Percentiles rank a stretch among this genome's conserved stretches.
Evolutionary conservation across 2,113 vertebrate genomes (phyloP).

Genomic region (Calyptomena viridis): DNA sequence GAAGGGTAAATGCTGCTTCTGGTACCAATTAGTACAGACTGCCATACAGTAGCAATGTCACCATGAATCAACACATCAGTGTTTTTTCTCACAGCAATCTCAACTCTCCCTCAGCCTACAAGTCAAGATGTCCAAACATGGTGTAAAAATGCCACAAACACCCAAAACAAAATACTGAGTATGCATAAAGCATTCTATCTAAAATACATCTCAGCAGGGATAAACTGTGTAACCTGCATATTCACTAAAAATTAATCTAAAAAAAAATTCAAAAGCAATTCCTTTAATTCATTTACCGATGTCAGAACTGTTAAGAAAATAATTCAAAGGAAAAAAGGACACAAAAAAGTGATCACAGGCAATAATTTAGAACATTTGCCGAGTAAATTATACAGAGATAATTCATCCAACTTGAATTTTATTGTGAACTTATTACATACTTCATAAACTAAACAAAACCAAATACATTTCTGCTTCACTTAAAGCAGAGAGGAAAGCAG

Average conservation of each 20-base stretch:
- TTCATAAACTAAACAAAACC: neutral
- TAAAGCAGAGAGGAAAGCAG: neutral
- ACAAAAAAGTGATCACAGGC: neutral
- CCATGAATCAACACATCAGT: neutral
- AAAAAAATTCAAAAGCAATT: neutral
- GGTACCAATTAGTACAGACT: neutral
- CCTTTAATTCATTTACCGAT: neutral
- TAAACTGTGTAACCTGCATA: neutral
- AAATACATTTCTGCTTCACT: neutral
- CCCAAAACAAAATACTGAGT: neutral
- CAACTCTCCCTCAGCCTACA: neutral
- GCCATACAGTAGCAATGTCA: neutral
- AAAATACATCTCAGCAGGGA: neutral
- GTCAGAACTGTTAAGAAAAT: neutral
- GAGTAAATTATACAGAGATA: neutral
- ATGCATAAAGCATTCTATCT: neutral
- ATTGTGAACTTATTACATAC: neutral
- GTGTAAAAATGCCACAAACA: neutral
- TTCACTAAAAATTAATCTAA: neutral
- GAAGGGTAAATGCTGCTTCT: constrained; percentile 5
- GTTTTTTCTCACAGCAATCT: neutral
- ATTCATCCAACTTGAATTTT: neutral
- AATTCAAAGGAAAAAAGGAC: neutral
- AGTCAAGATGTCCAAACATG: neutral
- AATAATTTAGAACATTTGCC: neutral